Conservation (phyloP, 30 jellyfish, hydroid and myxozoan species). For the Chrysaora quinquecirrha region DNA sequence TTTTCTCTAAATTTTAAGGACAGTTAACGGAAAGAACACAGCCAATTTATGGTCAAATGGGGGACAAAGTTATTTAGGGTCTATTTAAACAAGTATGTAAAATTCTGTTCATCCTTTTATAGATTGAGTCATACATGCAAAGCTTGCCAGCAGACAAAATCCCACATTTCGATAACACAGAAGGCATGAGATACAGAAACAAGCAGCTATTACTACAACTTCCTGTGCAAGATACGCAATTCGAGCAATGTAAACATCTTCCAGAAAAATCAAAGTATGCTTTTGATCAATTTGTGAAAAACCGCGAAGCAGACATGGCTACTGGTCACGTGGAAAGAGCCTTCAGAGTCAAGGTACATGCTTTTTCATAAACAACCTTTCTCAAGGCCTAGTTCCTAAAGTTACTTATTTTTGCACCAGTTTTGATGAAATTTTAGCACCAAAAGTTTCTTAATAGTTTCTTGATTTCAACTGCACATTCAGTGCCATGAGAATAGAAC, state of each 20-base stretch:
- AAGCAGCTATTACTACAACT: constrained; percentile 85
- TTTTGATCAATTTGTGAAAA: constrained; percentile 69
- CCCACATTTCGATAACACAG: constrained; percentile 82
- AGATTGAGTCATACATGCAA: constrained; percentile 83
- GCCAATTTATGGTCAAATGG: too few relatives aligned
- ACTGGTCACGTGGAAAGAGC: constrained; percentile 95
- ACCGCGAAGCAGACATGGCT: constrained; percentile 80
- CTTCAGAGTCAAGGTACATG: constrained; percentile 79
- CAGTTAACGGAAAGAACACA: too few relatives aligned
- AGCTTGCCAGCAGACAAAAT: constrained; percentile 74
- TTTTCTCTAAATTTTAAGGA: too few relatives aligned
- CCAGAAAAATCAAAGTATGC: constrained; percentile 61
- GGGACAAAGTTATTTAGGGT: too few relatives aligned
- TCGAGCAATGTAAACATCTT: constrained; percentile 70
- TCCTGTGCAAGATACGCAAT: constrained; percentile 92
- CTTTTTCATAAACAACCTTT: too few relatives aligned
- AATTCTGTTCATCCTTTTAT: neutral
- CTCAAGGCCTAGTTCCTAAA: too few relatives aligned
- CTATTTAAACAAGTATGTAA: too few relatives aligned
- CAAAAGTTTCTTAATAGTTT: too few relatives aligned
- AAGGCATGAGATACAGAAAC: constrained; percentile 93
- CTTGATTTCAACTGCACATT: too few relatives aligned
- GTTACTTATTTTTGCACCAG: too few relatives aligned
- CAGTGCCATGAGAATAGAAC: too few relatives aligned
- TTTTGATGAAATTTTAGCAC: too few relatives aligned